Base-by-base conservation (phyloP, 2,888 invertebrate species). In the Ferrisia virgata region DNA sequence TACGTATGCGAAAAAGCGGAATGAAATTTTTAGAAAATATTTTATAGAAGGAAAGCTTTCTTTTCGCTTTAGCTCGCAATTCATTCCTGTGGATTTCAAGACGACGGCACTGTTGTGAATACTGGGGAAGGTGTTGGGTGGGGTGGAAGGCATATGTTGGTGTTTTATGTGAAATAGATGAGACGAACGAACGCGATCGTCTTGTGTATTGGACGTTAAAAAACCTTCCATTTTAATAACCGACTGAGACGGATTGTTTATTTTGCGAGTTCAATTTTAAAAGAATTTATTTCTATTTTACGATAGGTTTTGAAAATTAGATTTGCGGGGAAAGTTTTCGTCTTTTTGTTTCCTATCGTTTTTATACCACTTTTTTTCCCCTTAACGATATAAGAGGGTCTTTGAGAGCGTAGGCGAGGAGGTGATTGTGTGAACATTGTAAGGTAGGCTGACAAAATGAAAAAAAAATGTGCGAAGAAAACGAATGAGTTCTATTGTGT, bases 221-320 rank as follows among this genome's bases (percentile, higher is more conserved):
- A 64, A 64, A 64, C 28, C 64, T 64, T 64, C 28, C 64, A 64
- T 64, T 64, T 64, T 64, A 64, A 64, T 64, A 64, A 31, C 28
- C 64, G 64, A 64, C 28, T 28, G 9, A 64, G 64, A 64, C 64
- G 64, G 64, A 64, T 64, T 64, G 64, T 64, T 64, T 64, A 64
- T 64, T 64, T 64, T 64, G 28, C 64, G 64, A 64, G 64, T 64
- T 64, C 64, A 64, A 64, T 64, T 64, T 64, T 64, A 64, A 64
- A 64, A 64, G 64, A 64, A 64, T 64, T 64, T 64, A 64, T 64
- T 64, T 64, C 64, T 28, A 64, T 64, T 64, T 64, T 64, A 25
- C 64, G 64, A 64, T 28, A 28, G 28, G 25, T 64, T 64, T 64
- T 64, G 64, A 28, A 64, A 64, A 64, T 64, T 64, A 64, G 64